These are phyloP conservation scores for Aleiodes alternator DNA, from an alignment of 2,888 invertebrate genomes.

Conservation along the genomic window DNA sequence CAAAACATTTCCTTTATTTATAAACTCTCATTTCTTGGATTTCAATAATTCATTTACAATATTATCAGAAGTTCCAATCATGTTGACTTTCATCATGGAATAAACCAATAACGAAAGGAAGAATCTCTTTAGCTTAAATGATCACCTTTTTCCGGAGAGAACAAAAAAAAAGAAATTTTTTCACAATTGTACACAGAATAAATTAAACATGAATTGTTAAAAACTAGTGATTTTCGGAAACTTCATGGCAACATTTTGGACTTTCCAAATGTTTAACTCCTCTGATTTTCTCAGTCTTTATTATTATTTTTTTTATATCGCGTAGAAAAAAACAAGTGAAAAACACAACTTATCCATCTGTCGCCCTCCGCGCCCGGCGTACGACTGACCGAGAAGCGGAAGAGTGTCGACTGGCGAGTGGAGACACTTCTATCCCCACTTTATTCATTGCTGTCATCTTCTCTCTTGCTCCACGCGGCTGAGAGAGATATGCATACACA, in stretches of 20 bases:
- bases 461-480: background rate
- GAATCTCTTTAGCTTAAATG: no score
- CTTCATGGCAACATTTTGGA: no score
- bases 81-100: no score
- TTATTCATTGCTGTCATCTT: conserved; percentile 28
- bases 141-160: no score
- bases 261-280: background rate
- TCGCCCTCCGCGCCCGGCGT: conserved; percentile 67
- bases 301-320: background rate
- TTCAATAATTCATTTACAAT: background rate
- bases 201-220: no score
- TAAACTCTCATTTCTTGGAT: no score
- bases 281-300: background rate
- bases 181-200: no score
- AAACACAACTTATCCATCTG: background rate
- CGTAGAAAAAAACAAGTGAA: background rate
- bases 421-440: conserved; percentile 28
- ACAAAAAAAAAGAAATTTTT: no score
- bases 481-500: background rate
- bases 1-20: no score
- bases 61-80: background rate
- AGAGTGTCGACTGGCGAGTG: conserved; percentile 54
- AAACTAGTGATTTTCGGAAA: no score
- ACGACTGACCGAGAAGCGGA: conserved; percentile 65
- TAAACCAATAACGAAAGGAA: no score